Base-by-base conservation (phyloP, 30 jellyfish, hydroid and myxozoan species). In the Hydra vulgaris region DNA sequence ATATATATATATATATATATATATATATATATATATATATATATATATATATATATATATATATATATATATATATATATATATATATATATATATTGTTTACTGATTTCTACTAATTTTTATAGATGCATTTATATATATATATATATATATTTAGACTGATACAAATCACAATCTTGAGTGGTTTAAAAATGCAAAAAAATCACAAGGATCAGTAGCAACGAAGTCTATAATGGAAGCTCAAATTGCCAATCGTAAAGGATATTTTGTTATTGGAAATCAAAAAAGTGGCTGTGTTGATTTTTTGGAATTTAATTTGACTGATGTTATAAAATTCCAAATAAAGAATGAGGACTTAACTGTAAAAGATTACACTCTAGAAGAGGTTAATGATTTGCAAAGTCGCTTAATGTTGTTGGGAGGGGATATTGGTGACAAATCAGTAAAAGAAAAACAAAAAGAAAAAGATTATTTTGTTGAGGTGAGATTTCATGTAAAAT, bases 191-290 rank as follows among this genome's bases (percentile, higher is more conserved):
- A 72, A 82, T 56, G 95, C 82, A 22, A 76, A 82, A 27, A 79
- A 82, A 66, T 81, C 95, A 7, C 87, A 81, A 19, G 95, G 95
- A 17, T 87, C 95, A 66, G 89, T 87, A 5, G 89, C 95, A n/a
- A 81, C 84, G 21, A 81, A 83, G 53, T 87, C 90, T 15, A 61
- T 81, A 83, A 81, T 81, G 87, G 90, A 87, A 72, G 89, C 95
- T 17, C 84, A 87, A 82, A 81, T 82, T 16, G 90, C 81, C 17
- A 87, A 87, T 77, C 53, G 81, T 8, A 86, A 79, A 56, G 95
- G 95, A 53, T 27, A 81, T 21, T 87, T 81, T 81, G 25, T 53
- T 25, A 71, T 87, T 61, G 95, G 85, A 19, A 78, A 78, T 61
- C 26, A 53, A 19, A 27, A 24, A 0, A 53, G 53, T 15, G 54